Base-by-base conservation (phyloP, 2,888 invertebrate genomes). In the Rhingia campestris region DNA sequence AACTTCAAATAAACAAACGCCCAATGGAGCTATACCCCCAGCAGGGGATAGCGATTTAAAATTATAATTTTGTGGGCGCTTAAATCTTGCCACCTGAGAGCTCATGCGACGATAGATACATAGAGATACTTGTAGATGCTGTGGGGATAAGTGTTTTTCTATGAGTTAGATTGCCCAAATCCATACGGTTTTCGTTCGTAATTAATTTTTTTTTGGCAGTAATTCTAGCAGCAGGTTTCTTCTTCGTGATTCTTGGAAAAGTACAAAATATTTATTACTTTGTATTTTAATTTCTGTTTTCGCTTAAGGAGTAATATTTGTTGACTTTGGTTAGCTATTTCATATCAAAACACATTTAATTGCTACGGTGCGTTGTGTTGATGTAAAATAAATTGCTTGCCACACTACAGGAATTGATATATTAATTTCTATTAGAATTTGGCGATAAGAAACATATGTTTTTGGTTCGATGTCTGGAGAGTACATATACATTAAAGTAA, bases 11-110 rank as follows among this genome's bases (percentile, higher is more conserved):
- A 84, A 84, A 84, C 75, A 84, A 84, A 79, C 63, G 43, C 47
- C 39, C 61, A 63, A 51, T 74, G 64, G 33, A 67, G 67, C 47
- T 39, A 49, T 59, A 33, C 35, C 51, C 54, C 32, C 79, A 72
- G 79, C 74, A 69, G 79, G 73, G 69, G 53, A 59, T 47, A 69
- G 53, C 82, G 58, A 84, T 84, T 84, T 84, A 64, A 79, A 79
- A 84, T 84, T 84, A 84, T 84, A 84, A 84, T 84, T 84, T 79
- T 79, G 82, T 73, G 53, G 82, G 82, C 69, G 82, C 84, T 70
- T 64, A 53, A 70, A 70, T 58, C 51, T 84, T 53, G 41, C 69
- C 75, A 84, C 74, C 79, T 74, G 54, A 74, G 64, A 69, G 64
- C 67, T 45, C 37, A 69, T 56, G 61, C 43, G 82, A 64, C 63